Evolutionary conservation across 2,797 vertebrate species (phyloP), one percentile per base, ranked within the genome.

Genomic region (Brachyrhaphis roseni): DNA sequence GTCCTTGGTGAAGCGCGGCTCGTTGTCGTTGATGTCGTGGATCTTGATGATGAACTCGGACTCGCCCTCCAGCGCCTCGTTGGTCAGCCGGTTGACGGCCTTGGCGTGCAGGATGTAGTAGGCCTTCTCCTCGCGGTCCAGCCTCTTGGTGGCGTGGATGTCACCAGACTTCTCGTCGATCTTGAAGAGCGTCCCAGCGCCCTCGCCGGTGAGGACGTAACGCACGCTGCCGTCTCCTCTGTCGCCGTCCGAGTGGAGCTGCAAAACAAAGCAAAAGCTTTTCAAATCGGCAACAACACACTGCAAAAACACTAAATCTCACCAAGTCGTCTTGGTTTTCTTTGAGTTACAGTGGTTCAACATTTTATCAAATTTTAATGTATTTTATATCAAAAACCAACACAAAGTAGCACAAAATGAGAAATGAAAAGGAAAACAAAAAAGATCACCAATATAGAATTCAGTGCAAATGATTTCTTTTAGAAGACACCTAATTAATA

Each of bases 31-130:
- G 92, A 99, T 98, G 92, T 99, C 98, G 75, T 99, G 98, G 94
- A 99, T 98, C 95, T 99, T 99, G 94, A 99, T 98, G 94, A 97
- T 96, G 96, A 99, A 99, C 90, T 98, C 97, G 1, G 97, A 98
- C 87, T 97, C 96, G 1, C 97, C 97, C 94, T 99, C 98, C 85
- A 99, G 97, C 55, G 97, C 96, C 85, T 93, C 94, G 82, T 97
- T 94, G 82, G 98, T 98, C 93, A 94, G 94, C 93, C 97, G 96
- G 76, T 98, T 97, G 90, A 99, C 96, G 75, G 97, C 98, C 88
- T 98, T 97, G 81, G 98, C 98, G 83, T 96, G 97, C 51, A 99
- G 96, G 46, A 97, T 96, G 89, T 99, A 99, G 94, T 92, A 98
- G 68, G 96, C 96, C 92, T 98, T 98, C 94, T 99, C 98, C 93